A percentile compares a stretch with the other conserved stretches of the same genome.
These are phyloP conservation scores for Myanophis thanlyinensis DNA, from an alignment of 2,113 vertebrate species.

Conservation along the genomic window DNA sequence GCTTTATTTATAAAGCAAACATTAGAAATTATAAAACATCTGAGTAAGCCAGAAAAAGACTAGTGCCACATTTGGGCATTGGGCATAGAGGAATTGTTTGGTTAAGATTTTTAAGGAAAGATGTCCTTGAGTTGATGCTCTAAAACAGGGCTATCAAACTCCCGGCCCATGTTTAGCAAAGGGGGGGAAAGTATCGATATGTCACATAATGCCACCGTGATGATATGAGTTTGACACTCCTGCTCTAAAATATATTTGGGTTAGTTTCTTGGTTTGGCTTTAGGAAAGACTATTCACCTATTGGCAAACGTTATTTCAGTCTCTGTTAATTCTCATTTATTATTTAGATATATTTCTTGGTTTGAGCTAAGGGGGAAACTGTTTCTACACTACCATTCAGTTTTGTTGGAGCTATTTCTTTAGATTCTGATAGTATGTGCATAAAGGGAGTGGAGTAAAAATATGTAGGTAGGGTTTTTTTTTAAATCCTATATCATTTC, in stretches of 20 bases:
- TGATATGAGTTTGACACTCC: too few relatives aligned
- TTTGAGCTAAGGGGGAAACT: neutral
- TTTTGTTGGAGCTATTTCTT: neutral
- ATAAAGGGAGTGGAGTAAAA: neutral
- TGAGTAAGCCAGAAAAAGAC: neutral
- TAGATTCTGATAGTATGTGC: neutral
- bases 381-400: neutral
- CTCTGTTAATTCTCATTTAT: neutral
- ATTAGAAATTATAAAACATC: neutral
- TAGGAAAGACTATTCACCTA: neutral
- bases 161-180: too few relatives aligned
- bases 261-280: neutral
- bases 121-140: neutral
- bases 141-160: too few relatives aligned
- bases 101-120: neutral
- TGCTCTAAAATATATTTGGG: neutral
- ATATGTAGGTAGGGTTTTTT: neutral
- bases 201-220: too few relatives aligned
- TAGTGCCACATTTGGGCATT: neutral
- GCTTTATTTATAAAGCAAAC: neutral
- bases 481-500: neutral
- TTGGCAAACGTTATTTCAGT: neutral
- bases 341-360: neutral
- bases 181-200: too few relatives aligned
- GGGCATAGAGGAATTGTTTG: neutral